Evolutionary conservation across 2,797 vertebrate species (phyloP), one percentile per base, ranked within the genome.

Genomic region (Xiphorhynchus erythropygius): DNA sequence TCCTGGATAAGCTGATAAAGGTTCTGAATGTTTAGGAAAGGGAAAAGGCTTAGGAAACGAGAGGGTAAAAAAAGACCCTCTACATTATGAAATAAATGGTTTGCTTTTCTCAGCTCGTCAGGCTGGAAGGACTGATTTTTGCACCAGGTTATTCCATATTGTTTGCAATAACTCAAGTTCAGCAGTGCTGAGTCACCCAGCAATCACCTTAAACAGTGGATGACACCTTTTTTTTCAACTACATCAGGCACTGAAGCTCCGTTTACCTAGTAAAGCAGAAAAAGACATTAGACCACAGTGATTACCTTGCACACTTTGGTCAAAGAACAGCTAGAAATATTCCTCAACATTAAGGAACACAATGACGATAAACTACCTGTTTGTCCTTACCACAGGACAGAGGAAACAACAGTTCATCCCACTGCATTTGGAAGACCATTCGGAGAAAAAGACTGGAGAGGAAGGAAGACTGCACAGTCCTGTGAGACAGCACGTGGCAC

Each of bases 401-500:
- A 74, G 28, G 15, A 37, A 77, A 30, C 7, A 41, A 30, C n/a
- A 57, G n/a, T 14, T 73, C 39, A 19, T 32, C 39, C 33, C 69
- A 32, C 18, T 49, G n/a, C 28, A 47, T 39, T 39, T 6, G 13
- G 42, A 15, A 87, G 69, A 70, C 4, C 6, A 41, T 1, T 4
- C 9, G 5, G 8, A 25, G 10, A 4, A 33, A 32, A 32, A 42
- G 3, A 33, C 47, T 53, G 1, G n/a, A 37, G 68, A 14, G 46
- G 39, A 82, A 79, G 42, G 32, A 53, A 67, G 30, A 32, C 18
- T 4, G 8, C 11, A 5, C 1, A 12, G 19, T 14, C 9, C 15
- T 0, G 0, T 32, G 30, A 41, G 10, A 18, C 4, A 7, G 35
- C 39, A 62, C 15, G 10, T 2, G 4, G 22, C 4, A 2, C n/a